A percentile compares a stretch with the other conserved stretches of the same genome.
Conservation (phyloP, 2,113 vertebrate genomes). For the Halcyon malimbica region DNA sequence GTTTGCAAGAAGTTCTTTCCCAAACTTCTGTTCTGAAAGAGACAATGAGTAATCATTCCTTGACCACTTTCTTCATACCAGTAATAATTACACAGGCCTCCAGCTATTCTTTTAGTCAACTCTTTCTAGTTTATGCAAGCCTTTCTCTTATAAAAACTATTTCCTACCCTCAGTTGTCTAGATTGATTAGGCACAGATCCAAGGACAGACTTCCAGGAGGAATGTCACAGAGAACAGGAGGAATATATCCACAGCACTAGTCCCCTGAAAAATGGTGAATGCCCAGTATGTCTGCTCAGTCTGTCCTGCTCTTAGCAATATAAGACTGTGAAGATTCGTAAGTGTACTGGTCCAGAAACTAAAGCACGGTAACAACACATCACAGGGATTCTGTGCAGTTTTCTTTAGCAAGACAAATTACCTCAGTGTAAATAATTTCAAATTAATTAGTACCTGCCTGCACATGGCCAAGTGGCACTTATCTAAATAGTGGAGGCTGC, state of each 20-base stretch:
- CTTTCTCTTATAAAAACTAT: background rate
- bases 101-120: background rate
- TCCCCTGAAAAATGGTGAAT: background rate
- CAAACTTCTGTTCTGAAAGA: background rate
- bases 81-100: background rate
- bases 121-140: background rate
- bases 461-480: background rate
- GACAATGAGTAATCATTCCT: background rate
- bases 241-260: background rate
- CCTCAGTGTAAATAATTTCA: background rate
- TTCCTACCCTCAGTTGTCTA: background rate
- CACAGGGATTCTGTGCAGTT: background rate
- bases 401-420: background rate
- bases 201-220: background rate
- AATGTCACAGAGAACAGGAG: background rate
- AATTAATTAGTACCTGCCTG: background rate
- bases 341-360: background rate
- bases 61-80: background rate
- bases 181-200: background rate
- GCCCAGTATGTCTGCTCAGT: background rate
- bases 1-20: background rate
- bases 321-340: background rate
- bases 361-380: background rate
- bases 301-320: background rate
- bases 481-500: background rate